phyloP scores from a whole-genome alignment of 2,888 invertebrate genomes.

The Alsophila aescularia region DNA sequence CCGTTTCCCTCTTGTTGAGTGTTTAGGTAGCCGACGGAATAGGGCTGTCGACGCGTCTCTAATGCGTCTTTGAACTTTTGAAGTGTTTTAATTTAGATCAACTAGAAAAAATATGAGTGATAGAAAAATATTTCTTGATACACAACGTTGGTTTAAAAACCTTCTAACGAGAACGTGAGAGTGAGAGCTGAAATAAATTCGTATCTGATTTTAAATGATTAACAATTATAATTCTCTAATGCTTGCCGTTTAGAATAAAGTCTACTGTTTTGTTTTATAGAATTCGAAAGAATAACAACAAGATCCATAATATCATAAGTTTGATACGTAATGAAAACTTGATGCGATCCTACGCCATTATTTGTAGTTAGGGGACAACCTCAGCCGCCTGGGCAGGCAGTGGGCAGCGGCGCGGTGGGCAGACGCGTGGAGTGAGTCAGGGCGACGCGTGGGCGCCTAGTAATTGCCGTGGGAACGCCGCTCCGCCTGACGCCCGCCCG shows the following conservation, averaged over 20 bases:
- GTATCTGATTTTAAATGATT: too few relatives aligned
- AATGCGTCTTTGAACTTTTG: neutral
- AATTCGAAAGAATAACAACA: too few relatives aligned
- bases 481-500: slow-evolving; percentile 45
- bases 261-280: too few relatives aligned
- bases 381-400: slow-evolving; percentile 11
- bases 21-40: slow-evolving; percentile 32
- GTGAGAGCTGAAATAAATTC: too few relatives aligned
- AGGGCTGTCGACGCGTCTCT: slow-evolving; percentile 7
- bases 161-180: too few relatives aligned
- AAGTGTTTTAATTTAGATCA: neutral
- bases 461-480: slow-evolving; percentile 79
- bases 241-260: too few relatives aligned
- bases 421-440: slow-evolving; percentile 51
- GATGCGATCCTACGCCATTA: neutral
- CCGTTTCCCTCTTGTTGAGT: slow-evolving; percentile 38
- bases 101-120: neutral
- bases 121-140: neutral
- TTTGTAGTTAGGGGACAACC: slow-evolving; percentile 1
- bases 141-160: too few relatives aligned
- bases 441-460: slow-evolving; percentile 55
- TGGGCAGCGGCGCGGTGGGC: slow-evolving; percentile 13
- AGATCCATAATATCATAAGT: too few relatives aligned
- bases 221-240: too few relatives aligned
- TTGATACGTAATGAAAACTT: neutral